phyloP scores from a whole-genome alignment of 2,113 vertebrate genomes.

The Dipodomys spectabilis region DNA sequence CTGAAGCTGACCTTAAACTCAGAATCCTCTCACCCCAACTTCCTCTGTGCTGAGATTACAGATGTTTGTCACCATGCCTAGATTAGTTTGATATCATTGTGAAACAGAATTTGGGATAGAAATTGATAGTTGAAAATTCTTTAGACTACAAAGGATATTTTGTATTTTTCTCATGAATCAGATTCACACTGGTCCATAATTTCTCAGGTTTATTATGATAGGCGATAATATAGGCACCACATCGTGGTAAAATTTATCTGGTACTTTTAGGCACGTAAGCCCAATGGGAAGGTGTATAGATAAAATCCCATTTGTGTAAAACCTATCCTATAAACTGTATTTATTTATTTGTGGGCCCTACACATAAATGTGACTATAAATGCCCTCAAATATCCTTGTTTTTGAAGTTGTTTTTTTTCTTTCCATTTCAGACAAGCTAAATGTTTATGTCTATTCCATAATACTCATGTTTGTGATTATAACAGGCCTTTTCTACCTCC shows the following conservation, averaged over 20 bases:
- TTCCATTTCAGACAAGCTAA: constrained; percentile 13
- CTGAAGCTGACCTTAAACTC: no score
- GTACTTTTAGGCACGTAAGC: background rate
- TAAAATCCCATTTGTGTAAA: background rate
- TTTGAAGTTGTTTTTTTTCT: constrained; percentile 21
- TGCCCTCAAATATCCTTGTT: constrained; percentile 29
- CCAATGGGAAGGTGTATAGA: constrained; percentile 11
- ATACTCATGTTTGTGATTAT: background rate
- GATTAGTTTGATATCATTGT: background rate
- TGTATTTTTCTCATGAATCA: constrained; percentile 27
- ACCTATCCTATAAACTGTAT: background rate
- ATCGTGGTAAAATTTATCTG: background rate
- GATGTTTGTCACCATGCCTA: no score
- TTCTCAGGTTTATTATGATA: background rate
- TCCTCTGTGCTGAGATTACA: no score
- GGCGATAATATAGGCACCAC: background rate
- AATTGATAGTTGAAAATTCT: constrained; percentile 40
- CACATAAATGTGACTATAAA: constrained; percentile 10
- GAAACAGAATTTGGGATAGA: constrained; percentile 25
- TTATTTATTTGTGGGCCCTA: background rate
- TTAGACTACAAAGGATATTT: background rate
- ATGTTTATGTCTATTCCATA: constrained; percentile 37
- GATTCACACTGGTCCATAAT: background rate
- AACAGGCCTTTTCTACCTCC: background rate
- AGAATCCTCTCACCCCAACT: no score